Percentiles rank a stretch among this genome's conserved stretches.
These are phyloP conservation scores for Megathymus violae DNA, from an alignment of 1,140 invertebrate genomes.

Conservation along the genomic window DNA sequence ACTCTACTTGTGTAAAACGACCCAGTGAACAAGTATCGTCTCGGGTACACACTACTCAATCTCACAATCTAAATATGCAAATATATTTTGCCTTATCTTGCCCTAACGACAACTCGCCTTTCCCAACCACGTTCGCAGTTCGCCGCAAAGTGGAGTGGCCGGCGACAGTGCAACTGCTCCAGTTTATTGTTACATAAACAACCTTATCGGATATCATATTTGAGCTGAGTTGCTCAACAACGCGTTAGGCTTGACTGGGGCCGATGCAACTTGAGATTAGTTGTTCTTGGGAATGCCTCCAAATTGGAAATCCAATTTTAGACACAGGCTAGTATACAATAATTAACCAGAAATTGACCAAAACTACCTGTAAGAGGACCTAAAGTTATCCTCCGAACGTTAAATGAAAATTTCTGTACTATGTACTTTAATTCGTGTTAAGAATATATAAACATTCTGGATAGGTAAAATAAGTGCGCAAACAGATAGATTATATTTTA, in stretches of 20 bases:
- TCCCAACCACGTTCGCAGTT: constrained; percentile 23
- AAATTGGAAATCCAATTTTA: too few species aligned
- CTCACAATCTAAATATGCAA: constrained; percentile 3
- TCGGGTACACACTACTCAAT: constrained; percentile 8
- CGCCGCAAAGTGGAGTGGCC: constrained; percentile 17
- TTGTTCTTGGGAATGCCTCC: too few species aligned
- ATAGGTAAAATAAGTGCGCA: too few species aligned
- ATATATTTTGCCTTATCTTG: constrained; percentile 3
- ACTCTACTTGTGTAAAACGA: not conserved
- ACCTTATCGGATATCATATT: constrained; percentile 42
- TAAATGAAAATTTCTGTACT: too few species aligned
- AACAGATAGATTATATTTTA: too few species aligned
- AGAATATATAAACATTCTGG: too few species aligned
- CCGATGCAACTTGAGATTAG: too few species aligned
- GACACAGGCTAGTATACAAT: too few species aligned
- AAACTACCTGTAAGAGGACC: too few species aligned
- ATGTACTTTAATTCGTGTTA: too few species aligned
- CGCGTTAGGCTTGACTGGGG: constrained; percentile 32
- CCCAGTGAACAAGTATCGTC: constrained; percentile 15
- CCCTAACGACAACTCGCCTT: constrained; percentile 18
- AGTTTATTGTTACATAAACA: constrained; percentile 47
- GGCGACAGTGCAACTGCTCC: constrained; percentile 44
- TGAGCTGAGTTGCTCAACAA: constrained; percentile 26
- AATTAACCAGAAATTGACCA: too few species aligned
- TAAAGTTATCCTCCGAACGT: too few species aligned